Conservation (phyloP, 92 coral and sea anemone genomes). For the Diadumene lineata region DNA sequence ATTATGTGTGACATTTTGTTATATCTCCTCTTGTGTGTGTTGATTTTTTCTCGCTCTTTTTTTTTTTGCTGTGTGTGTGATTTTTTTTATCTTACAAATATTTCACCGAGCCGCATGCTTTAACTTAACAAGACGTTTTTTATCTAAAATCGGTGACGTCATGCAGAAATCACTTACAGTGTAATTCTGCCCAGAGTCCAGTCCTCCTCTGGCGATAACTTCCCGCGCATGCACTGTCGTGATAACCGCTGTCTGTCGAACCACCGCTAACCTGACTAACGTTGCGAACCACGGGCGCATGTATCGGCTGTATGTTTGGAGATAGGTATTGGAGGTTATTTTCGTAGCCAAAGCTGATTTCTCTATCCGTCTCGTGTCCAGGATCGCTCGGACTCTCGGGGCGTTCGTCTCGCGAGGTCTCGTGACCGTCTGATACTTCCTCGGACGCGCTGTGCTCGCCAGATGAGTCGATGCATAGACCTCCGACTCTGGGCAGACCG, state of each 20-base stretch:
- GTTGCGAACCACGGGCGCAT: constrained; percentile 60
- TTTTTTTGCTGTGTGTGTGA: no score
- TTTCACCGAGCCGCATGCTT: neutral
- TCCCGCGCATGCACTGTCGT: constrained; percentile 73
- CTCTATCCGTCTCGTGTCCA: constrained; percentile 38
- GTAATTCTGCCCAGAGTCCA: constrained; percentile 72
- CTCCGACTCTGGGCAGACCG: constrained; percentile 89
- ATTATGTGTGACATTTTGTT: no score
- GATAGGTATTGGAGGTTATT: constrained; percentile 66
- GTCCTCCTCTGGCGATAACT: constrained; percentile 68
- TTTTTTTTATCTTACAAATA: no score
- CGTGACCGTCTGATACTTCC: constrained; percentile 45
- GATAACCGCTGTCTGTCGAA: constrained; percentile 90
- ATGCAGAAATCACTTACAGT: constrained; percentile 65
- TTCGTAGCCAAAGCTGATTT: constrained; percentile 71
- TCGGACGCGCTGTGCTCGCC: constrained; percentile 41
- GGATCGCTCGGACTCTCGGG: constrained; percentile 47
- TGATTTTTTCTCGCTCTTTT: no score
- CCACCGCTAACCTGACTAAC: constrained; percentile 93
- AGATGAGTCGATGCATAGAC: constrained; percentile 70
- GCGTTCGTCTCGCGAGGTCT: constrained; percentile 40
- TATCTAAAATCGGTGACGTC: constrained; percentile 2
- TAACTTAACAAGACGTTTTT: neutral
- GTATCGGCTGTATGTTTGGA: constrained; percentile 47
- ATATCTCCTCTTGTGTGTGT: no score